Evolutionary conservation across 2,888 invertebrate genomes (phyloP).

Genomic region (Phengaris alcon): DNA sequence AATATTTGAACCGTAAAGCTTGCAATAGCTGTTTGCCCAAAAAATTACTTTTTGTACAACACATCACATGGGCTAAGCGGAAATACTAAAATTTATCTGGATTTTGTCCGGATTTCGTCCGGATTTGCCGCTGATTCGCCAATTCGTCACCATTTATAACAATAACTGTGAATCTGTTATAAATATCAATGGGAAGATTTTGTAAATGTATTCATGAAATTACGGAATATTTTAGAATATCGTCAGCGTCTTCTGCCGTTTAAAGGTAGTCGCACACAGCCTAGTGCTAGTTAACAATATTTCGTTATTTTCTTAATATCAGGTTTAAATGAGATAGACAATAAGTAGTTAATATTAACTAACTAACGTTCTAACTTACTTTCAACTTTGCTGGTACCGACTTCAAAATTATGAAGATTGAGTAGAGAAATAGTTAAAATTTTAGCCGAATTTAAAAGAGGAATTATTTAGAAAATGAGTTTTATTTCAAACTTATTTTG

Average conservation of each 20-base stretch:
- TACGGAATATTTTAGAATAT: conserved; percentile 55
- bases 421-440: no score
- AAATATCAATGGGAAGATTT: conserved; percentile 31
- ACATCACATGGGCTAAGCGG: neutral
- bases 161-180: neutral
- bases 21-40: neutral
- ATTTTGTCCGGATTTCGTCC: neutral
- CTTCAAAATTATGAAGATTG: no score
- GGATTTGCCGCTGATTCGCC: neutral
- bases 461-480: no score
- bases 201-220: conserved; percentile 55
- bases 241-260: conserved; percentile 42
- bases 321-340: neutral
- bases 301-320: neutral
- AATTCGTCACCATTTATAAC: neutral
- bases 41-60: neutral
- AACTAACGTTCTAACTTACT: no score
- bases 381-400: no score
- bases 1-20: conserved; percentile 5
- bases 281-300: neutral
- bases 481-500: no score
- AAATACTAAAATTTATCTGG: conserved; percentile 16
- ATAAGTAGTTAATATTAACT: no score
- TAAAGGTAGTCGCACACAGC: neutral
- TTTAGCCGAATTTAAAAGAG: no score